phyloP scores from a whole-genome alignment of 2,888 invertebrate species.

The Horisme vitalbata region DNA sequence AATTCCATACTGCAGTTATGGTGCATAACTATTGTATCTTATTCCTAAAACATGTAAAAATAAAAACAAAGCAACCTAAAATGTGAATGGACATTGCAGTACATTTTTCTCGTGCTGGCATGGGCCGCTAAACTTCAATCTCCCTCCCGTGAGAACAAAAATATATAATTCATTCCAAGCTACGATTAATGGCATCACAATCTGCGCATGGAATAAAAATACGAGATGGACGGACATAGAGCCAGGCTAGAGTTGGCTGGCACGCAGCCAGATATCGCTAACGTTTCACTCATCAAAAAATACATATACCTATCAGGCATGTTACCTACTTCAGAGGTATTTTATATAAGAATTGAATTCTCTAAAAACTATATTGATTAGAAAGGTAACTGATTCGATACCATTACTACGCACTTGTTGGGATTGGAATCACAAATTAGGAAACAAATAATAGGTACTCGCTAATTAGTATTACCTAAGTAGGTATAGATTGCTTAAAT shows the following conservation, averaged over 20 bases:
- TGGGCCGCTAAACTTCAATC: slow-evolving; percentile 31
- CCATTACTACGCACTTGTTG: too few species aligned
- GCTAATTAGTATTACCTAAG: too few species aligned
- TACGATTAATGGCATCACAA: slow-evolving; percentile 62
- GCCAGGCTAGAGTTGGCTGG: slow-evolving; percentile 65
- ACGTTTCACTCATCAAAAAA: slow-evolving; percentile 60
- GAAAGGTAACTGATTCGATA: too few species aligned
- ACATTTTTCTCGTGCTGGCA: slow-evolving; percentile 23
- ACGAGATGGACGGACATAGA: slow-evolving; percentile 52
- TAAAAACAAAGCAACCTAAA: slow-evolving; percentile 14
- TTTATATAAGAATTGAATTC: slow-evolving; percentile 40
- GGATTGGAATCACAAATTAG: too few species aligned
- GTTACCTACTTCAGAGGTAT: slow-evolving; percentile 24
- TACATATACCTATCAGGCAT: slow-evolving; percentile 40
- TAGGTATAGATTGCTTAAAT: too few species aligned
- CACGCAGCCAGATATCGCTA: slow-evolving; percentile 63
- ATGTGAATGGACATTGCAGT: slow-evolving; percentile 15
- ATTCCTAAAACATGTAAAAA: slow-evolving; percentile 7
- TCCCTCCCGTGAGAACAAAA: slow-evolving; percentile 33
- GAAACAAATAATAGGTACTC: too few species aligned
- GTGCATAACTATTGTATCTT: background rate
- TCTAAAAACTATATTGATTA: too few species aligned
- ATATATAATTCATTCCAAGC: slow-evolving; percentile 44
- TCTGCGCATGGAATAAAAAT: slow-evolving; percentile 67
- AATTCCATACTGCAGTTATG: too few species aligned